Evolutionary conservation across 2,113 vertebrate genomes (phyloP).

Genomic region (Cervus canadensis): DNA sequence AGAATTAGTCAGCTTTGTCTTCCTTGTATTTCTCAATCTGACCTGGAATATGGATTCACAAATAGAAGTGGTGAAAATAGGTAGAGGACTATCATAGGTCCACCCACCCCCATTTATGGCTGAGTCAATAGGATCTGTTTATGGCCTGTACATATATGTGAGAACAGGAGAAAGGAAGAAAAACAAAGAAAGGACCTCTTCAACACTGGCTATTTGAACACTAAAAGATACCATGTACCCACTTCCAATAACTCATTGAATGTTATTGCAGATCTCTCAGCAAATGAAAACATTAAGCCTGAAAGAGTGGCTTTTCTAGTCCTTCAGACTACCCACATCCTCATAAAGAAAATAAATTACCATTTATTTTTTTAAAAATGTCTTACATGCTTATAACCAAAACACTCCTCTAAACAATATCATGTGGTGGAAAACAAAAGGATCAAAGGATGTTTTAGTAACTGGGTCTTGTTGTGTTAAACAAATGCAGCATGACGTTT

Average conservation of each 20-base stretch:
- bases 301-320: not conserved
- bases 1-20: not conserved
- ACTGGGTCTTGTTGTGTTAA: slow-evolving; percentile 57
- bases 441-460: slow-evolving; percentile 38
- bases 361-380: slow-evolving; percentile 37
- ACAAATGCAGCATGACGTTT: slow-evolving; percentile 59
- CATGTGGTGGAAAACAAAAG: slow-evolving; percentile 24
- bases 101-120: not conserved
- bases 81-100: not conserved
- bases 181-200: not conserved
- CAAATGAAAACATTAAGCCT: not conserved
- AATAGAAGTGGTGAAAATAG: not conserved
- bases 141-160: not conserved
- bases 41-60: not conserved
- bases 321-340: slow-evolving; percentile 29
- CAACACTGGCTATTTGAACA: not conserved
- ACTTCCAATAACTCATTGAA: not conserved
- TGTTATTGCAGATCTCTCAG: not conserved
- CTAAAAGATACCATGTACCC: not conserved
- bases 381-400: not conserved
- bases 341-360: slow-evolving; percentile 38
- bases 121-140: not conserved
- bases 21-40: not conserved
- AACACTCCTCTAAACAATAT: slow-evolving; percentile 46
- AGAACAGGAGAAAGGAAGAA: not conserved